Percentiles rank a stretch among this genome's conserved stretches.
phyloP scores from a whole-genome alignment of 2,888 invertebrate species.

The Clepsis dumicolana region DNA sequence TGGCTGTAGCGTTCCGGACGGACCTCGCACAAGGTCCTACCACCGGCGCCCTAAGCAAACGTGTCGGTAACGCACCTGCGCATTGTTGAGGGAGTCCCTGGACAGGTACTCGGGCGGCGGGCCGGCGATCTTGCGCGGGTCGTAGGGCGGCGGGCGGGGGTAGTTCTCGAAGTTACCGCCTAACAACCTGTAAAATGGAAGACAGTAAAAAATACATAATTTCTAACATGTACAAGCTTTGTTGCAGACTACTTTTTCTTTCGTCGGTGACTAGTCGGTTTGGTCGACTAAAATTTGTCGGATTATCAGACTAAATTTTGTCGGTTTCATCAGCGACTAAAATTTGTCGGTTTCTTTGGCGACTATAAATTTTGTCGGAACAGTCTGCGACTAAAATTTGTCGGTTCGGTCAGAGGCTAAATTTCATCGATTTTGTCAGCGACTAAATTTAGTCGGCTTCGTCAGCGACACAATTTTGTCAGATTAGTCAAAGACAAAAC shows the following conservation, averaged over 20 bases:
- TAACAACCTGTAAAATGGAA: conserved; percentile 54
- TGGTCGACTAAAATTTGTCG: background rate
- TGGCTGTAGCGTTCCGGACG: too few relatives aligned
- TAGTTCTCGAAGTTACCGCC: conserved; percentile 76
- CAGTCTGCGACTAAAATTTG: too few relatives aligned
- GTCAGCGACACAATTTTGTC: background rate
- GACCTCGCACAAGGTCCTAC: too few relatives aligned
- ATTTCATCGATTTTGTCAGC: background rate
- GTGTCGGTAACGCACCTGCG: background rate
- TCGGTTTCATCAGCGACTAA: too few relatives aligned
- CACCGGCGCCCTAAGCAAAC: too few relatives aligned
- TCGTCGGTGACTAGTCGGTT: too few relatives aligned
- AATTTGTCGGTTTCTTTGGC: too few relatives aligned
- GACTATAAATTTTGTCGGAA: too few relatives aligned
- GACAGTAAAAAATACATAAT: background rate
- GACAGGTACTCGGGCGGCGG: conserved; percentile 74
- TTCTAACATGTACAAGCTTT: too few relatives aligned
- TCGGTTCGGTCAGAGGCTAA: too few relatives aligned
- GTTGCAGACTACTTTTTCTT: too few relatives aligned
- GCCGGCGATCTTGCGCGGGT: conserved; percentile 73
- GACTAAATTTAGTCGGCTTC: background rate
- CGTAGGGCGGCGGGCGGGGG: conserved; percentile 76
- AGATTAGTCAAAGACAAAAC: background rate
- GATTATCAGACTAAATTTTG: background rate
- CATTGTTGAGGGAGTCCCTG: conserved; percentile 52